These are phyloP conservation scores for Nephotettix cincticeps DNA, from an alignment of 1,140 invertebrate genomes.

Conservation along the genomic window DNA sequence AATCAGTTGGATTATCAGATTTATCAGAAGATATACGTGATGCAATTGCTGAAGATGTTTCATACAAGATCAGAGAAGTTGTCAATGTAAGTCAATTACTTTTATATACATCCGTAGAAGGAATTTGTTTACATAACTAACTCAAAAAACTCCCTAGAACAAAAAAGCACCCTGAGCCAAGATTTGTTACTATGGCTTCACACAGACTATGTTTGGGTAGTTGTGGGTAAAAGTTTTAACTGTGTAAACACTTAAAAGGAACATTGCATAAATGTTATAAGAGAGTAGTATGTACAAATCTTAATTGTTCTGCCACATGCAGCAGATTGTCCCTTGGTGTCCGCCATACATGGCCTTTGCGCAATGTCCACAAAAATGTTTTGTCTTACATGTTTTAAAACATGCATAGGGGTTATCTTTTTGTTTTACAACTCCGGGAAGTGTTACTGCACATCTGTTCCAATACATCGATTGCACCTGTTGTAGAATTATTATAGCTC, in stretches of 20 bases:
- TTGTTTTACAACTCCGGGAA: no score
- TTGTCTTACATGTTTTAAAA: no score
- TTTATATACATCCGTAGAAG: not conserved
- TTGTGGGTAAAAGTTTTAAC: not conserved
- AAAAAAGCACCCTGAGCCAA: not conserved
- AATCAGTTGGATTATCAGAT: slow-evolving; percentile 27
- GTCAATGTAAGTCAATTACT: slow-evolving; percentile 28
- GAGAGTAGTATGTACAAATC: no score
- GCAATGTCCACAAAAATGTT: no score
- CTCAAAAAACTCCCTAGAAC: not conserved
- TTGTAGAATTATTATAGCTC: slow-evolving; percentile 49
- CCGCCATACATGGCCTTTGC: no score
- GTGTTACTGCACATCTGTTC: no score
- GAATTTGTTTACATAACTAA: not conserved
- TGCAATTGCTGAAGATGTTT: slow-evolving; percentile 28
- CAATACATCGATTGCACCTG: slow-evolving; percentile 51
- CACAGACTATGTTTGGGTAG: not conserved
- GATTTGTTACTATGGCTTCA: not conserved
- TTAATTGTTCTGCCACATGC: no score
- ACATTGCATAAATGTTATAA: not conserved
- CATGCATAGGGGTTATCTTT: no score
- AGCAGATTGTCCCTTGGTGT: no score
- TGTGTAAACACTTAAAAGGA: not conserved
- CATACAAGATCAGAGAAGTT: slow-evolving; percentile 31
- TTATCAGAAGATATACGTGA: slow-evolving; percentile 24